Base-by-base conservation (phyloP, 2,888 invertebrate species). In the Ctenicera cuprea region DNA sequence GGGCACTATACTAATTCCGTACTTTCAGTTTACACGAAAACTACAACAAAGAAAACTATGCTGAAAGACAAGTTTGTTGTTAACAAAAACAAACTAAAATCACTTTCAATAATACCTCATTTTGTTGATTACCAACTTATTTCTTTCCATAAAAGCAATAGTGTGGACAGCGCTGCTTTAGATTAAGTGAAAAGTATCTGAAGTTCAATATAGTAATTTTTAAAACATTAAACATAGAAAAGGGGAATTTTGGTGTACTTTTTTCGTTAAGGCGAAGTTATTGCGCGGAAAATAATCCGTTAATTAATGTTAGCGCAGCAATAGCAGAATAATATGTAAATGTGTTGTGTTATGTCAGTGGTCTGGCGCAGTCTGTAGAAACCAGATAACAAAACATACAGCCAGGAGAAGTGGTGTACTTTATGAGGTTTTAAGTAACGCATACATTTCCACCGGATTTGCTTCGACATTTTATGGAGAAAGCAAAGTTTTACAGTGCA, bases 341-440 rank as follows among this genome's bases (percentile, higher is more conserved):
- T 73, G 52, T 68, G 67, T 66, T 43, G 52, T 73, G 63, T 61
- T 14, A 54, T 50, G 67, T 61, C 37, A 22, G 22, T 67, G 59
- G 59, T 54, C 41, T 52, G 37, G 68, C 59, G 33, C 45, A 66
- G 72, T 43, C 68, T 73, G 73, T 52, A 63, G 63, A 57, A 64
- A 43, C 22, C 64, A 63, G 73, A 73, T 73, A 73, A 73, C 73
- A 73, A 57, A 70, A 73, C 54, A 73, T 67, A 73, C 52, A 70
- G 48, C 33, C 12, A 41, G 18, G 54, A 38, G 38, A 70, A 63
- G 38, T 63, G 26, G 41, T 22, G 26, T 52, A 59, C 37, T 64
- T 63, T 63, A 71, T 65, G 48, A 65, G 64, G 48, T 71, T 71
- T 71, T 71, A 65, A 65, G 59, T 65, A 70, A 54, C 33, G 68